These are phyloP conservation scores for Myzus persicae DNA, from an alignment of 1,140 invertebrate species.

Conservation along the genomic window DNA sequence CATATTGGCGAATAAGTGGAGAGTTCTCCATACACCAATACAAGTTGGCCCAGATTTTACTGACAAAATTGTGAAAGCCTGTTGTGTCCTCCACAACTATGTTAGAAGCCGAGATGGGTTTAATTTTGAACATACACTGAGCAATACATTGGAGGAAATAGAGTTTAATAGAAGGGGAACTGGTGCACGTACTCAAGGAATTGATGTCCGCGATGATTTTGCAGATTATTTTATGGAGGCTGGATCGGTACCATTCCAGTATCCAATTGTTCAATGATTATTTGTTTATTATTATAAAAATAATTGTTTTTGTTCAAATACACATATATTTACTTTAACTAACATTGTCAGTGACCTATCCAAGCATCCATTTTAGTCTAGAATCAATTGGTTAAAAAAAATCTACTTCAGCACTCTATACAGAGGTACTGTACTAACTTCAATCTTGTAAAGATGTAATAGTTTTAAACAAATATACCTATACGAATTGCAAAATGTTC, in stretches of 20 bases:
- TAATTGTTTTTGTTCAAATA: too few species aligned
- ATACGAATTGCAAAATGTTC: too few species aligned
- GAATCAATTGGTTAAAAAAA: too few species aligned
- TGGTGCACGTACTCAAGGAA: background rate
- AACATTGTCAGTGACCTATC: too few species aligned
- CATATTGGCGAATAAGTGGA: slow-evolving; percentile 62
- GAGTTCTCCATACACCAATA: slow-evolving; percentile 62
- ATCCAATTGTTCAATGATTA: background rate
- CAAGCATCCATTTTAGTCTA: too few species aligned
- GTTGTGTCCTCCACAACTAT: slow-evolving; percentile 59
- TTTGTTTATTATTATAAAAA: too few species aligned
- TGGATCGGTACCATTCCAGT: slow-evolving; percentile 1
- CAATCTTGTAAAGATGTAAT: too few species aligned
- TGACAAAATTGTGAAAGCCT: slow-evolving; percentile 61
- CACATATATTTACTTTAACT: too few species aligned
- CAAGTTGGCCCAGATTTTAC: slow-evolving; percentile 61
- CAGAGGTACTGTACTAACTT: too few species aligned
- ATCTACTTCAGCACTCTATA: too few species aligned
- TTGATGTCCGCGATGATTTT: background rate
- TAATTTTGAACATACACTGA: slow-evolving; percentile 59
- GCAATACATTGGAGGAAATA: slow-evolving; percentile 59
- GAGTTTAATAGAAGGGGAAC: background rate
- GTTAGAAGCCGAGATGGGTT: slow-evolving; percentile 60
- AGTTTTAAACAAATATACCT: too few species aligned
- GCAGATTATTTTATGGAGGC: background rate